Evolutionary conservation across 1,140 invertebrate species (phyloP).

Genomic region (Bombus polaris): DNA sequence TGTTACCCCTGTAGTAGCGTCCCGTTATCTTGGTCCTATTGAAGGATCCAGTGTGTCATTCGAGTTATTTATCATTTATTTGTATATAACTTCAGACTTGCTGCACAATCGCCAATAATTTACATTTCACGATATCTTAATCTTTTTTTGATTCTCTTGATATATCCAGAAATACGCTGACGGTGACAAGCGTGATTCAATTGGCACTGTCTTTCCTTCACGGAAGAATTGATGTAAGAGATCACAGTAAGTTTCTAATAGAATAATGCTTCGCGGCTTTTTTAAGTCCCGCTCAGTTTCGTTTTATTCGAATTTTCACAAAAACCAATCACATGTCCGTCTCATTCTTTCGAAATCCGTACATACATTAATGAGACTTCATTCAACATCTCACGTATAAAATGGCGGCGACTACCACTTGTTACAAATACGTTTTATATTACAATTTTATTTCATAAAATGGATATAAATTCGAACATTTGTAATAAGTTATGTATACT

Average conservation of each 20-base stretch:
- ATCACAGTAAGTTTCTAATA: constrained; percentile 37
- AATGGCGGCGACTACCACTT: constrained; percentile 50
- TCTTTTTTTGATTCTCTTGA: neutral
- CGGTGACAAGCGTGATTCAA: constrained; percentile 31
- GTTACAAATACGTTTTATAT: constrained; percentile 29
- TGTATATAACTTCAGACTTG: constrained; percentile 20
- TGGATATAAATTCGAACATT: no score
- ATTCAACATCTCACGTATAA: constrained; percentile 47
- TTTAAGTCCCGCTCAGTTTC: constrained; percentile 30
- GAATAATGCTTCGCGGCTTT: constrained; percentile 25
- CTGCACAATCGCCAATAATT: constrained; percentile 18
- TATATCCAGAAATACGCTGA: constrained; percentile 23
- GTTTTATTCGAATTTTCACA: constrained; percentile 24
- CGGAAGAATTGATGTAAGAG: constrained; percentile 20
- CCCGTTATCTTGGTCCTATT: constrained; percentile 42
- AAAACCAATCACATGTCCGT: constrained; percentile 50
- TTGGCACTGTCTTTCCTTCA: constrained; percentile 48
- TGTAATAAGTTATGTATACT: neutral
- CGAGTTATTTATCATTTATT: constrained; percentile 36
- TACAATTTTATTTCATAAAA: neutral
- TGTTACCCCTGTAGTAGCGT: constrained; percentile 44
- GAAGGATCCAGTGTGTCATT: constrained; percentile 26
- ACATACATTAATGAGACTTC: constrained; percentile 52
- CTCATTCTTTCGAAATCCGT: constrained; percentile 50
- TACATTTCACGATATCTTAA: constrained; percentile 16